Evolutionary conservation across 2,888 invertebrate genomes (phyloP).

Genomic region (Drosophila paramelanica): DNA sequence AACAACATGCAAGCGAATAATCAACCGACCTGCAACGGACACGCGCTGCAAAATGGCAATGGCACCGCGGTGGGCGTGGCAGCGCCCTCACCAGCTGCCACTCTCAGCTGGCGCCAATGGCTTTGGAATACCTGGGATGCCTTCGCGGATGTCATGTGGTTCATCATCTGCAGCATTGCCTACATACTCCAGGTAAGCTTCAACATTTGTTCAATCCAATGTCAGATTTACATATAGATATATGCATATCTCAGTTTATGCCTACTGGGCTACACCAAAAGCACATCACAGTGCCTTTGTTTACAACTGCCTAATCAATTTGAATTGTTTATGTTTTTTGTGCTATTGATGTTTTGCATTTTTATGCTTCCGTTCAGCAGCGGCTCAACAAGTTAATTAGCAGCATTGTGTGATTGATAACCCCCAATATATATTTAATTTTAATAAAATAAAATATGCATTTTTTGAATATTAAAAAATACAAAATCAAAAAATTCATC

Average conservation of each 20-base stretch:
- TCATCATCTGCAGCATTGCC: constrained; percentile 82
- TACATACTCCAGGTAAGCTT: constrained; percentile 72
- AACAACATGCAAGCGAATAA: constrained; percentile 57
- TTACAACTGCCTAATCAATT: constrained; percentile 30
- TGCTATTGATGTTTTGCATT: constrained; percentile 11
- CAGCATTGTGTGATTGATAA: constrained; percentile 23
- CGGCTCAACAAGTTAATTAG: constrained; percentile 21
- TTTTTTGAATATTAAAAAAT: background rate
- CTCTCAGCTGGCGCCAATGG: constrained; percentile 42
- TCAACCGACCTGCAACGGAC: constrained; percentile 34
- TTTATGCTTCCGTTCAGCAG: constrained; percentile 24
- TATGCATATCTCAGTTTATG: background rate
- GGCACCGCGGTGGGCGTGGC: constrained; percentile 36
- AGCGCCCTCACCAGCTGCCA: constrained; percentile 1
- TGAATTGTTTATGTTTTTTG: constrained; percentile 14
- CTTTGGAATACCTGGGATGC: constrained; percentile 77
- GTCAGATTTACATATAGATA: background rate
- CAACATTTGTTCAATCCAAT: constrained; percentile 15
- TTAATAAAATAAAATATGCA: background rate
- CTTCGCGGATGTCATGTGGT: constrained; percentile 80
- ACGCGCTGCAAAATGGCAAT: constrained; percentile 51
- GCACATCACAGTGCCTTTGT: constrained; percentile 19
- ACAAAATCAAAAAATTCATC: background rate
- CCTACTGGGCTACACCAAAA: constrained; percentile 9
- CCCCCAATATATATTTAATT: background rate